Percentiles rank a stretch among this genome's conserved stretches.
Evolutionary conservation across 2,797 vertebrate species (phyloP).

Genomic region (Pangasius mekongensis): DNA sequence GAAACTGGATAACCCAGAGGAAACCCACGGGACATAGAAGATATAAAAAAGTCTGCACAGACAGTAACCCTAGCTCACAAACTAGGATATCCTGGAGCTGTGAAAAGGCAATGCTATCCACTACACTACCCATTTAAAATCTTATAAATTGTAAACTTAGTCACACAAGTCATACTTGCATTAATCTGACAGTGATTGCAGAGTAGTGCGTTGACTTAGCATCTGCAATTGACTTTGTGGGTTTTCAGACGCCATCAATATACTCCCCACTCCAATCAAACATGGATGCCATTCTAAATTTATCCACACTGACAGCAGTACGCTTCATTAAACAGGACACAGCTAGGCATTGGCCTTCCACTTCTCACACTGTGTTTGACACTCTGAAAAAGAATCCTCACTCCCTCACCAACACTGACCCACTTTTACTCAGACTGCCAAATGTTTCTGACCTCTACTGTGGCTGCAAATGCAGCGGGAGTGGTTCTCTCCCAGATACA

Average conservation of each 20-base stretch:
- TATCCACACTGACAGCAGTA: background rate
- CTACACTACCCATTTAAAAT: background rate
- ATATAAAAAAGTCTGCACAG: background rate
- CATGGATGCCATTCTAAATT: background rate
- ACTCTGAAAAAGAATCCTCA: background rate
- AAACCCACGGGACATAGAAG: background rate
- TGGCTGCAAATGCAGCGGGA: background rate
- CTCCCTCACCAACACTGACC: slow-evolving; percentile 1
- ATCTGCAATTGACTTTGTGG: background rate
- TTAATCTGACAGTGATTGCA: background rate
- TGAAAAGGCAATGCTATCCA: background rate
- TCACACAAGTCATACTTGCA: background rate
- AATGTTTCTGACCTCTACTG: background rate
- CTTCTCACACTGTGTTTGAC: background rate
- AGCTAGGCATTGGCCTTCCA: background rate
- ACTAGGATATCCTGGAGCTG: background rate
- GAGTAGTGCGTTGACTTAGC: no score
- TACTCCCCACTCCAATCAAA: background rate
- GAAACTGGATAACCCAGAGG: background rate
- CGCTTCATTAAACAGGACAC: background rate
- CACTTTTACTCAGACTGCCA: background rate
- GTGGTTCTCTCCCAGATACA: background rate
- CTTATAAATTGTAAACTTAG: background rate
- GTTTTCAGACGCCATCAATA: background rate
- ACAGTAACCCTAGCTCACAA: background rate